phyloP scores from a whole-genome alignment of 35 echinoderm and acorn worm species.

The Anneissia japonica region DNA sequence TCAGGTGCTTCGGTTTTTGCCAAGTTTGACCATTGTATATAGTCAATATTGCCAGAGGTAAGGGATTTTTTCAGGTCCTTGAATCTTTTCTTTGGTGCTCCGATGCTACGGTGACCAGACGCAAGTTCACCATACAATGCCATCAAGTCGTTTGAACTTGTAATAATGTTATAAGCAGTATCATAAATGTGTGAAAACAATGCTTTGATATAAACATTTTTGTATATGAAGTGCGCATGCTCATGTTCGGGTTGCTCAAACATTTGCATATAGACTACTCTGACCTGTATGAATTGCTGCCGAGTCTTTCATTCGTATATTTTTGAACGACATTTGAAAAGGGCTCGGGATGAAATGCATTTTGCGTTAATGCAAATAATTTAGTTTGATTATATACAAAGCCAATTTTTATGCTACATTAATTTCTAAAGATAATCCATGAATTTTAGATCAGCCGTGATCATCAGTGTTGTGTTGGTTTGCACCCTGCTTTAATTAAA shows the following conservation, averaged over 20 bases:
- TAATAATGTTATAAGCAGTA: too few relatives aligned
- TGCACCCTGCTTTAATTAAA: not conserved
- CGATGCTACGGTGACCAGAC: not conserved
- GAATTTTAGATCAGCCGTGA: not conserved
- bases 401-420: not conserved
- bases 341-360: not conserved
- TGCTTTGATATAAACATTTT: not conserved
- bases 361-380: not conserved
- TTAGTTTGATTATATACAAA: not conserved
- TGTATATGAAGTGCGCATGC: not conserved
- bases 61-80: constrained; percentile 21
- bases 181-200: not conserved
- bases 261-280: not conserved
- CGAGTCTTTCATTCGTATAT: not conserved
- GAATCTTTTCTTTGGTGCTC: constrained; percentile 23
- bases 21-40: not conserved
- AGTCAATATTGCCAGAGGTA: not conserved
- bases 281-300: not conserved
- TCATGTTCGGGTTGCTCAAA: not conserved
- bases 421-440: not conserved
- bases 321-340: not conserved
- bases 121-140: constrained; percentile 28
- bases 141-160: too few relatives aligned
- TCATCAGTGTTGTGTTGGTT: not conserved
- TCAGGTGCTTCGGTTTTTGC: not conserved